Base-by-base conservation (phyloP, 2,888 invertebrate species). In the Limnephilus auricula region DNA sequence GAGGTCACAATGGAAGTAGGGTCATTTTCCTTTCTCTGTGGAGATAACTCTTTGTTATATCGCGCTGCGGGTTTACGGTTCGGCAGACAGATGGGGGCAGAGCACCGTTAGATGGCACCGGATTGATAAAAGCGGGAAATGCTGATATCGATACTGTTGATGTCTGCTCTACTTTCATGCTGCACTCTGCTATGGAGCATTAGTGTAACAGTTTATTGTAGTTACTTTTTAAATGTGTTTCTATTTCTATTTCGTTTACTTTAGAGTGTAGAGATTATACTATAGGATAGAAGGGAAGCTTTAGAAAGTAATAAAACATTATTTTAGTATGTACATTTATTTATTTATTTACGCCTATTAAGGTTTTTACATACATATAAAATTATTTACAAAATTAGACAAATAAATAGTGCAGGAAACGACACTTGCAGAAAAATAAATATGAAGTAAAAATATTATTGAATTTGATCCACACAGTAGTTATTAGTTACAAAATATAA, bases 21-120 rank as follows among this genome's bases (percentile, higher is more conserved):
- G 87, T 88, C 87, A 88, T 18, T 88, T 88, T 88, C 65, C 87
- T 88, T 79, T 88, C 87, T 88, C 87, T 37, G 34, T 30, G 30
- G n/a, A 45, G 34, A 83, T 83, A 83, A 65, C 50, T 86, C 50
- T 86, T 86, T 45, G 37, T 40, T 84, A 40, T 45, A 45, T 45
- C 78, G 78, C 87, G n/a, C 18, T 65, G 25, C 65, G 65, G 65
- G 65, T 65, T 65, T 65, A 65, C 37, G 37, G 84, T 84, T 34
- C 34, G 37, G 12, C 25, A 40, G 32, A 34, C 84, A 65, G 84
- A 34, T 84, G 37, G 84, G 84, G 37, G 84, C 84, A 84, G 37
- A 85, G 85, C 15, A 30, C 85, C 85, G 85, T 85, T 85, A 85
- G 40, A 30, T 85, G 85, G 40, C 30, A 85, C 85, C 45, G 85